These are phyloP conservation scores for Parnassius glacialis DNA, from an alignment of 2,888 invertebrate species.

Conservation along the genomic window DNA sequence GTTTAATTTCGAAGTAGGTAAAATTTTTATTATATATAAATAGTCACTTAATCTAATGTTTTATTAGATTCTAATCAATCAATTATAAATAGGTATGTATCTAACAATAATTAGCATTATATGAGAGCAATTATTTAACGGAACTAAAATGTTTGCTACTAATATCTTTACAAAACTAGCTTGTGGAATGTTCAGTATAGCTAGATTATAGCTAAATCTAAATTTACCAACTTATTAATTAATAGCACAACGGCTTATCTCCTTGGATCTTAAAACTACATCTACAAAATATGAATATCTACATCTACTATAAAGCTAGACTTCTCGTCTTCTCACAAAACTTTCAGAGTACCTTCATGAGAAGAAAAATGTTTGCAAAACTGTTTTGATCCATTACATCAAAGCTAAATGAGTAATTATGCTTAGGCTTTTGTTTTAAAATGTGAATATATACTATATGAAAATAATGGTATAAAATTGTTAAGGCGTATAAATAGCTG, in stretches of 20 bases:
- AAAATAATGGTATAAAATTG: slow-evolving; percentile 53
- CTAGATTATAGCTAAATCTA: slow-evolving; percentile 60
- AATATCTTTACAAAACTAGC: slow-evolving; percentile 60
- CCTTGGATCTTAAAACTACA: slow-evolving; percentile 68
- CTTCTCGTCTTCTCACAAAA: slow-evolving; percentile 76
- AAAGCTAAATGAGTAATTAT: slow-evolving; percentile 61
- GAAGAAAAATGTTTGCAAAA: slow-evolving; percentile 81
- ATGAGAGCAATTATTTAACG: slow-evolving; percentile 51
- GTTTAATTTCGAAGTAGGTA: slow-evolving; percentile 29
- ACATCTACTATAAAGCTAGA: slow-evolving; percentile 74
- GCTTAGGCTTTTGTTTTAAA: slow-evolving; percentile 48
- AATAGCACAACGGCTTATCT: slow-evolving; percentile 57
- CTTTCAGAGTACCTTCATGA: slow-evolving; percentile 77
- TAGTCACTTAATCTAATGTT: slow-evolving; percentile 46
- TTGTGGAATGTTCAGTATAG: slow-evolving; percentile 50
- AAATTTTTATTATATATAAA: slow-evolving; percentile 35
- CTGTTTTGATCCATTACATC: slow-evolving; percentile 62
- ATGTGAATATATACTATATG: slow-evolving; percentile 65
- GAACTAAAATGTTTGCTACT: slow-evolving; percentile 54
- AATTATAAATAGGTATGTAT: slow-evolving; percentile 35
- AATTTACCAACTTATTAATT: slow-evolving; percentile 49
- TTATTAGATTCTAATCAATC: slow-evolving; percentile 20
- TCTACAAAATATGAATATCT: slow-evolving; percentile 66
- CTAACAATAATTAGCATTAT: slow-evolving; percentile 46
- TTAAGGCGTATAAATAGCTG: slow-evolving; percentile 50